Percentiles rank a stretch among this genome's conserved stretches.
Evolutionary conservation across 2,888 invertebrate species (phyloP).

Genomic region (Meta bourneti): DNA sequence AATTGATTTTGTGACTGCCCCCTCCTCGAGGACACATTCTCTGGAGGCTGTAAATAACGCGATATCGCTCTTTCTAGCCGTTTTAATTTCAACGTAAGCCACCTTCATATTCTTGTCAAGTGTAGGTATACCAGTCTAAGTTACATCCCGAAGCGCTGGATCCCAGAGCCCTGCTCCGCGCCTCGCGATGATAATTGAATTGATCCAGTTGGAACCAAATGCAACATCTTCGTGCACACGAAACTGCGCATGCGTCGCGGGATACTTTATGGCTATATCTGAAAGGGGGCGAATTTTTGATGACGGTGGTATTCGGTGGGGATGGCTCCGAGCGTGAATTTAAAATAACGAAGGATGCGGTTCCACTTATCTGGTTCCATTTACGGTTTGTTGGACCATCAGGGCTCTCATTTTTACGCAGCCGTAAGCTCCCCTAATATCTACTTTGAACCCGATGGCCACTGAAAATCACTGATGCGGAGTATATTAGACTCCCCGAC

Average conservation of each 20-base stretch:
- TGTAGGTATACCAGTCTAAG: conserved; percentile 55
- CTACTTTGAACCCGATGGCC: conserved; percentile 59
- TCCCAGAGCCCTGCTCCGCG: conserved; percentile 4
- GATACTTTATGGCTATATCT: conserved; percentile 68
- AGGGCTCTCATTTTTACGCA: conserved; percentile 67
- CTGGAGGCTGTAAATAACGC: conserved; percentile 50
- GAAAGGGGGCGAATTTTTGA: conserved; percentile 68
- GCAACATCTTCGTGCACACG: conserved; percentile 37
- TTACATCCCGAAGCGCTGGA: conserved; percentile 34
- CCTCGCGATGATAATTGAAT: conserved; percentile 69
- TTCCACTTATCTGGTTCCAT: conserved; percentile 68
- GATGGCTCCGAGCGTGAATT: conserved; percentile 69
- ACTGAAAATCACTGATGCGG: conserved; percentile 72
- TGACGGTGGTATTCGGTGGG: conserved; percentile 59
- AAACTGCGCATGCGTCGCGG: conserved; percentile 52
- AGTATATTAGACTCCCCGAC: conserved; percentile 65
- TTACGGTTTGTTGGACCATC: conserved; percentile 74
- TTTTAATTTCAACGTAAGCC: conserved; percentile 74
- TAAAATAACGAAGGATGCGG: conserved; percentile 66
- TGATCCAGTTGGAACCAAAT: conserved; percentile 72
- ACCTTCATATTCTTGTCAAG: conserved; percentile 68
- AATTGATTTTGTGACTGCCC: conserved; percentile 25
- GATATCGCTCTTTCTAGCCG: conserved; percentile 53
- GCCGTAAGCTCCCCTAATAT: conserved; percentile 62
- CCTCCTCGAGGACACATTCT: conserved; percentile 13